Base-by-base conservation (phyloP, 1,140 invertebrate species). In the Drosophila sulfurigaster region DNA sequence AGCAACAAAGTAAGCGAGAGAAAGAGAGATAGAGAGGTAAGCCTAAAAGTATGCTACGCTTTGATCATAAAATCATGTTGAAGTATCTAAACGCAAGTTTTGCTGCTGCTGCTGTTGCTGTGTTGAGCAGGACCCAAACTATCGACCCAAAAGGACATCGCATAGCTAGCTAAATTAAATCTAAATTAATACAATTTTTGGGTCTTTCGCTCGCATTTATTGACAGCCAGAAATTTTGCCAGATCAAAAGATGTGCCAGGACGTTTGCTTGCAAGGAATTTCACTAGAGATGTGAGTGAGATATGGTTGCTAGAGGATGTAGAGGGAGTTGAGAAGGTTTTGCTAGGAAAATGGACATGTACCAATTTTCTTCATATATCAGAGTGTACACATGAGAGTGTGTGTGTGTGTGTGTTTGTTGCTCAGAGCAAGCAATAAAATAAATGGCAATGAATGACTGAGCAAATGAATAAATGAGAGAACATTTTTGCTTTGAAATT, bases 391-490 rank as follows among this genome's bases (percentile, higher is more conserved):
- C 13, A 56, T 16, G 30, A 3, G 20, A 30, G 15, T 54, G 16
- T 49, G 30, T 45, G 28, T 11, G 20, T 46, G 35, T 46, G 48
- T 32, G 48, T 54, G 41, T 65, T 63, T 5, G 32, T 77, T 54
- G 51, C 63, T 68, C 15, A 10, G 57, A 62, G 78, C 78, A 81
- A 83, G 74, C 74, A 76, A 88, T 88, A 89, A 82, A 88, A 89
- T 89, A 88, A 88, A 88, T 88, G 85, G 78, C 86, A 90, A 89
- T 89, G 81, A 89, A 85, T 90, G 81, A 79, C 86, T 85, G 78
- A 90, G 81, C 86, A 90, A 89, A 89, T 89, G 85, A 88, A 88
- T 88, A 88, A 89, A 68, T 78, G 75, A 78, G 64, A 78, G 72
- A 75, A 78, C 51, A 78, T 69, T 90, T 89, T 85, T 90, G 85